Base-by-base conservation (phyloP, 64 coral and sea anemone species). In the Montipora foliosa region DNA sequence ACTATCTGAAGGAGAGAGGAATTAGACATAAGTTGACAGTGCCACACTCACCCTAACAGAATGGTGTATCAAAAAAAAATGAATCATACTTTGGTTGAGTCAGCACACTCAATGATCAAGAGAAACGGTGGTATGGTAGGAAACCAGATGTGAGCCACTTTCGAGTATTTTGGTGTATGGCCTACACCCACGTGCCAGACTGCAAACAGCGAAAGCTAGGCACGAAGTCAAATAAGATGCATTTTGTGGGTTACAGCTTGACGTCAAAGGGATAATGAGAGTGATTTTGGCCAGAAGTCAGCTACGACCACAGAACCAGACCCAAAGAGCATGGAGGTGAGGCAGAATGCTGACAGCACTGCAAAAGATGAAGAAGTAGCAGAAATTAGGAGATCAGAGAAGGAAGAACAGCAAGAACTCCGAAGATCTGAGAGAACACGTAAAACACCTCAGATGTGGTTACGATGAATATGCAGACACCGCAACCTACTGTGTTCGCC, bases 91-190 rank as follows among this genome's bases (percentile, higher is more conserved):
- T 55, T 55, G 0, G 52, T 55, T 55, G 52, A 55, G 52, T 55
- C 52, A 9, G 52, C 52, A 55, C 52, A 9, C 52, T 55, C 52
- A 9, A 55, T 55, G 52, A 55, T 55, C 52, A 25, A 25, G 24
- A 91, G 14, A 82, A 95, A 75, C 29, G 17, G 69, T 95, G 81
- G 60, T 60, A 87, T 87, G 94, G 50, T 45, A 79, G 52, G 82
- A 87, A 87, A 66, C 74, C 74, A 44, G 83, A 90, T 87, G 73
- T 95, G 19, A 57, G 48, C 19, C 57, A 91, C 53, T 49, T 95
- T 6, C 48, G 60, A 6, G 88, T 91, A 21, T 87, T 95, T 91
- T 81, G 88, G 10, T 95, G 93, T 75, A 78, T 89, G 67, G 74
- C 74, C 47, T 95, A 95, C 44, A 78, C 67, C 76, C 24, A 90